These are phyloP conservation scores for Astreopora myriophthalma DNA, from an alignment of 64 coral and sea anemone genomes.

Conservation along the genomic window DNA sequence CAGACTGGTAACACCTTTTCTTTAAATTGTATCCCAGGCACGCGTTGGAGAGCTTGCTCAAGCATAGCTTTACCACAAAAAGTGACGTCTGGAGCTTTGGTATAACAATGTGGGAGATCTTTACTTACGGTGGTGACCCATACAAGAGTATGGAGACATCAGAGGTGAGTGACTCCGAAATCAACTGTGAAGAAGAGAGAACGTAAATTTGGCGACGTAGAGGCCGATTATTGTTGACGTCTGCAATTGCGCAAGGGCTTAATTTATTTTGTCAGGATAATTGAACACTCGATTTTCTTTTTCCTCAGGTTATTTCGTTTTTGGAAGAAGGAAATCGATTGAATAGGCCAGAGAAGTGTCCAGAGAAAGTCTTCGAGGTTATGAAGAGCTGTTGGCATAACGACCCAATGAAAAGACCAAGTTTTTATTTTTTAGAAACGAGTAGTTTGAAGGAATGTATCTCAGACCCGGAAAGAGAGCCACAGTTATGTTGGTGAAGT, in stretches of 20 bases:
- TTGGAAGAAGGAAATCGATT: constrained; percentile 43
- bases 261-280: too few relatives aligned
- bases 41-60: constrained; percentile 58
- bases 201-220: too few relatives aligned
- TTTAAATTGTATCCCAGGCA: constrained; percentile 31
- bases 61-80: constrained; percentile 55
- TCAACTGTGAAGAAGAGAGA: too few relatives aligned
- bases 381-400: constrained; percentile 60
- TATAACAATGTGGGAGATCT: constrained; percentile 81
- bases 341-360: constrained; percentile 11
- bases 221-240: too few relatives aligned
- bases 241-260: too few relatives aligned
- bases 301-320: background rate
- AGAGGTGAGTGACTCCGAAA: background rate
- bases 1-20: too few relatives aligned
- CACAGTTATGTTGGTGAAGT: background rate
- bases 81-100: constrained; percentile 90
- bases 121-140: constrained; percentile 47
- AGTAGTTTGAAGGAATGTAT: background rate
- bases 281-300: too few relatives aligned
- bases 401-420: background rate
- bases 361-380: constrained; percentile 19
- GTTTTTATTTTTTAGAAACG: background rate
- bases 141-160: background rate
- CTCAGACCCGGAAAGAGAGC: background rate